Percentiles rank a stretch among this genome's conserved stretches.
Conservation (phyloP, 2,888 invertebrate species). For the Melieria crassipennis region DNA sequence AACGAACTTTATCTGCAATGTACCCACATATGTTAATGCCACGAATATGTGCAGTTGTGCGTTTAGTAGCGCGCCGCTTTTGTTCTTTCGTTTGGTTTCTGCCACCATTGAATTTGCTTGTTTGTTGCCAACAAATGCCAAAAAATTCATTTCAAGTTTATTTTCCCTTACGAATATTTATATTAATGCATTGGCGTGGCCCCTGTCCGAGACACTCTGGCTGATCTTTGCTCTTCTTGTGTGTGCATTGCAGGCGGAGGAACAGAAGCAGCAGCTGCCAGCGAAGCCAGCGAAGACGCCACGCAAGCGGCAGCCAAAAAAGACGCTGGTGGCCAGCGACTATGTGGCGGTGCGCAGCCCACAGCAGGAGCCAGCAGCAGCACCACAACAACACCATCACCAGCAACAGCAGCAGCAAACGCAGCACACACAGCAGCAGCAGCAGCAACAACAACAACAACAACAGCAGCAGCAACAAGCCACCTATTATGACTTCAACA, state of each 20-base stretch:
- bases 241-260: slow-evolving; percentile 52
- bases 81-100: slow-evolving; percentile 7
- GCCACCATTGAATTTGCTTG: neutral
- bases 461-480: slow-evolving; percentile 56
- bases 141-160: too few species aligned
- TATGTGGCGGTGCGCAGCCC: slow-evolving; percentile 57
- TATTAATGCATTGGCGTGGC: too few species aligned
- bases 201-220: too few species aligned
- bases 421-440: slow-evolving; percentile 53
- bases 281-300: slow-evolving; percentile 62
- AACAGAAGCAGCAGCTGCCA: slow-evolving; percentile 46
- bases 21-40: too few species aligned
- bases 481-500: slow-evolving; percentile 83
- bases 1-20: too few species aligned
- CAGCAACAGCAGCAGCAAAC: slow-evolving; percentile 54
- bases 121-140: neutral
- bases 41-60: too few species aligned
- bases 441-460: slow-evolving; percentile 47
- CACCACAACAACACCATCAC: slow-evolving; percentile 66
- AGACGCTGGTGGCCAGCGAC: slow-evolving; percentile 59
- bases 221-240: neutral
- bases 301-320: slow-evolving; percentile 63
- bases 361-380: slow-evolving; percentile 57
- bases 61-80: neutral
- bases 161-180: too few species aligned